These are phyloP conservation scores for Heliangelus exortis DNA, from an alignment of 2,797 vertebrate genomes.

Conservation along the genomic window DNA sequence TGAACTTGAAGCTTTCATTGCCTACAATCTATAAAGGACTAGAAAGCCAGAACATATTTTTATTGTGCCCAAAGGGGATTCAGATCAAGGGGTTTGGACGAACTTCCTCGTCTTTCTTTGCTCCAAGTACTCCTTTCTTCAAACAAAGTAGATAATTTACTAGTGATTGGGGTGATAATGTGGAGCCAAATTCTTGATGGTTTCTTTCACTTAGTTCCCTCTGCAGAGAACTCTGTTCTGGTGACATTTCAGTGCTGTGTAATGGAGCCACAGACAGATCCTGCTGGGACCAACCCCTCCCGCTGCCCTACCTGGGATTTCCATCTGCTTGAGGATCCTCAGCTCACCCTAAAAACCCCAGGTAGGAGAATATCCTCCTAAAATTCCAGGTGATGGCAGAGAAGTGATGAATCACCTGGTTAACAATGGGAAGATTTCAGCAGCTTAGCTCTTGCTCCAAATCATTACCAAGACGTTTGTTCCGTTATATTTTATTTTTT, in stretches of 20 bases:
- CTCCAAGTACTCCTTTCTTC: constrained; percentile 17
- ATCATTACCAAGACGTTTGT: background rate
- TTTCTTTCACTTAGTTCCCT: constrained; percentile 12
- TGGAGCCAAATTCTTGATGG: constrained; percentile 22
- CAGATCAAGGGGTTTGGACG: constrained; percentile 30
- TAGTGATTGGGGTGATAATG: constrained; percentile 4
- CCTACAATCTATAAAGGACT: background rate
- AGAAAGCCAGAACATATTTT: background rate
- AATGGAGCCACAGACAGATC: background rate
- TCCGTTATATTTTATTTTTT: background rate
- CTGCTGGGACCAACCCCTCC: background rate
- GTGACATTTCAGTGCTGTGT: background rate
- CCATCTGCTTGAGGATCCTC: background rate
- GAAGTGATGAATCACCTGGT: background rate
- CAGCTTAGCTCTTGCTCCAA: background rate
- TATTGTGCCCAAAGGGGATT: constrained; percentile 32
- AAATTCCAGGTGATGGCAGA: background rate
- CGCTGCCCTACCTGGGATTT: background rate
- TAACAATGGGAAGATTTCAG: background rate
- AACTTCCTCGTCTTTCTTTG: background rate
- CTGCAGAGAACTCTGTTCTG: background rate
- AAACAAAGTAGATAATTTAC: constrained; percentile 9
- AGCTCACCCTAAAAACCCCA: background rate
- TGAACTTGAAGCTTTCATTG: background rate
- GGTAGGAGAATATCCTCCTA: background rate